Percentiles rank a stretch among this genome's conserved stretches.
Conservation (phyloP, 2,888 invertebrate species). For the Azorinus chamasolen region DNA sequence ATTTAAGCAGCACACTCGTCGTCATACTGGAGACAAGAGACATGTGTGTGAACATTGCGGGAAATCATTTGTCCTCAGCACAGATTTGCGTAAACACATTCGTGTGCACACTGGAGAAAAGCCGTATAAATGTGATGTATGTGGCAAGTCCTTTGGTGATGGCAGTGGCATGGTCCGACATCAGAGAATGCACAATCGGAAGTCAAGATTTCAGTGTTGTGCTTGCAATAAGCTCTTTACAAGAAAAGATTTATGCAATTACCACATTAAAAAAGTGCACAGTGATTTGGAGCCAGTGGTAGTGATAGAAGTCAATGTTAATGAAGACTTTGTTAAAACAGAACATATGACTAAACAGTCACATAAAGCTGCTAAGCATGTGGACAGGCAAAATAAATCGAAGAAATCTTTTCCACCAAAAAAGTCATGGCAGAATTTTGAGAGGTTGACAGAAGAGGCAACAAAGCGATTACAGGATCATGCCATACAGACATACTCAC, state of each 20-base stretch:
- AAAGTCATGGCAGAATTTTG: too few species aligned
- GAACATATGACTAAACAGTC: too few species aligned
- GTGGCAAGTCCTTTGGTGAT: conserved; percentile 32
- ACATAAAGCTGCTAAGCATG: too few species aligned
- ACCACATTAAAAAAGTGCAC: conserved; percentile 43
- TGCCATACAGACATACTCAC: too few species aligned
- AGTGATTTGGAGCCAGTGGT: too few species aligned
- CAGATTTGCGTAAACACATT: conserved; percentile 48
- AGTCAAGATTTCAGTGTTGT: conserved; percentile 29
- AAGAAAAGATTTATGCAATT: conserved; percentile 34
- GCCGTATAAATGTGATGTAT: conserved; percentile 39
- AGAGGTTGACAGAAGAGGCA: too few species aligned
- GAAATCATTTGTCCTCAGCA: conserved; percentile 37
- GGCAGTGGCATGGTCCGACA: conserved; percentile 39
- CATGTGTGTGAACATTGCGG: conserved; percentile 55
- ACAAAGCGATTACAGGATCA: too few species aligned
- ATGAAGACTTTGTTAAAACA: too few species aligned
- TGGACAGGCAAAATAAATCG: too few species aligned
- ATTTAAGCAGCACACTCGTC: conserved; percentile 33
- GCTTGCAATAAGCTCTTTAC: conserved; percentile 25
- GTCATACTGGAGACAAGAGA: conserved; percentile 44
- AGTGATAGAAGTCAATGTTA: too few species aligned
- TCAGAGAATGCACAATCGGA: conserved; percentile 27
- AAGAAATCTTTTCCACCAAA: too few species aligned
- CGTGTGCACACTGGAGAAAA: conserved; percentile 50